Conservation (phyloP, 2,797 vertebrate genomes). For the Fistularia commersonii region DNA sequence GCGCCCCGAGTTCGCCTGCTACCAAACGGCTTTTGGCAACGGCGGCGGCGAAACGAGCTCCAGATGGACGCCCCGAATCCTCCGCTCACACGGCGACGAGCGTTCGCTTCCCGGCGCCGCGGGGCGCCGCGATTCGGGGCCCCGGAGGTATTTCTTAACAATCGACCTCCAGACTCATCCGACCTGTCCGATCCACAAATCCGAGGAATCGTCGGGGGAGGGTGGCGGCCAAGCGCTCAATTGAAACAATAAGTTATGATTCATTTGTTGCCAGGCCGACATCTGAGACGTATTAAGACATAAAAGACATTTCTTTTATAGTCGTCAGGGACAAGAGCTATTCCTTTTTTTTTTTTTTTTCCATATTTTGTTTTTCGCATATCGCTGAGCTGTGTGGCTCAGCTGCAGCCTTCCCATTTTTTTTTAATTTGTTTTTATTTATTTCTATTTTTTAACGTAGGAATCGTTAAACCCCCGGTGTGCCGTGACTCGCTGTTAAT, state of each 20-base stretch:
- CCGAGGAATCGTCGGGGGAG: background rate
- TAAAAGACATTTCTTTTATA: slow-evolving; percentile 17
- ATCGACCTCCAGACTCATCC: background rate
- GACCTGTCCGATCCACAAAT: slow-evolving; percentile 4
- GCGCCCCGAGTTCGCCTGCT: slow-evolving; percentile 13
- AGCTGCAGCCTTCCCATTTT: too few species aligned
- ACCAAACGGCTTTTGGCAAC: slow-evolving; percentile 43
- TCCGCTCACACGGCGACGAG: slow-evolving; percentile 20
- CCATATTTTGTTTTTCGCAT: too few species aligned
- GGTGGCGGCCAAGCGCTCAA: slow-evolving; percentile 3
- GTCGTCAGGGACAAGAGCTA: background rate
- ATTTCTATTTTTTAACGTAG: slow-evolving; percentile 3
- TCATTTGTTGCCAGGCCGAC: slow-evolving; percentile 11
- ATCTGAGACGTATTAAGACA: slow-evolving; percentile 23
- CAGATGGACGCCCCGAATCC: slow-evolving; percentile 43
- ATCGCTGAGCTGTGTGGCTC: too few species aligned
- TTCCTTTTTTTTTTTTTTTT: too few species aligned
- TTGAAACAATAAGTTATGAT: slow-evolving; percentile 18
- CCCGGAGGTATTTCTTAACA: background rate
- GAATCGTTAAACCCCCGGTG: slow-evolving; percentile 3
- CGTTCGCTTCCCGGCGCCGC: too few species aligned
- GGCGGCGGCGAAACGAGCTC: slow-evolving; percentile 35
- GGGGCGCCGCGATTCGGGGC: too few species aligned
- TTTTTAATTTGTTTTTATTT: slow-evolving; percentile 11
- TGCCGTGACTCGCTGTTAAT: background rate